Evolutionary conservation across 2,888 invertebrate species (phyloP).

Genomic region (Saturnia japonica): DNA sequence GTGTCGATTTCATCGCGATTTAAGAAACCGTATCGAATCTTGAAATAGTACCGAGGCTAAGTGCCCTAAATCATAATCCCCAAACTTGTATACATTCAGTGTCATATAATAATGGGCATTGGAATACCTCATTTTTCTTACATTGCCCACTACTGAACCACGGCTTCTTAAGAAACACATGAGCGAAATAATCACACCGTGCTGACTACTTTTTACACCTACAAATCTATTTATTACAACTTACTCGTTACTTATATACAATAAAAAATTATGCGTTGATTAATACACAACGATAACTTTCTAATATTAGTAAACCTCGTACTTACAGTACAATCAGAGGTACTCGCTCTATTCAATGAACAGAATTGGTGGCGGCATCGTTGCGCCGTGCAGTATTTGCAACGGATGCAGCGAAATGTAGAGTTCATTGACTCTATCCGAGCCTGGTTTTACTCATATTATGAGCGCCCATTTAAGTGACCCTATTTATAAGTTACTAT

Average conservation of each 20-base stretch:
- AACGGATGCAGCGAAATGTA: slow-evolving; percentile 82
- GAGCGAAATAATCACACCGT: too few species aligned
- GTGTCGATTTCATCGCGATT: not conserved
- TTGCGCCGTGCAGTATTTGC: slow-evolving; percentile 77
- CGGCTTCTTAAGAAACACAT: not conserved
- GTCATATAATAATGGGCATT: not conserved
- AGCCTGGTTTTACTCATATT: slow-evolving; percentile 78
- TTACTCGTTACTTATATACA: not conserved
- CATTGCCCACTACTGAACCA: not conserved
- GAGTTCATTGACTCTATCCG: slow-evolving; percentile 76
- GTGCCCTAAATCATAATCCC: not conserved
- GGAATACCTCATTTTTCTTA: not conserved
- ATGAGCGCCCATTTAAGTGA: slow-evolving; percentile 75
- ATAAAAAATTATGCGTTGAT: not conserved
- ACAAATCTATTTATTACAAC: not conserved
- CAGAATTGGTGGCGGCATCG: slow-evolving; percentile 72
- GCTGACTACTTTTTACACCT: not conserved
- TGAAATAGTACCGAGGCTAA: not conserved
- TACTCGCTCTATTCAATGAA: slow-evolving; percentile 57
- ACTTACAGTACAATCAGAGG: slow-evolving; percentile 63
- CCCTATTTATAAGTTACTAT: slow-evolving; percentile 67
- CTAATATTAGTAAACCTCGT: slow-evolving; percentile 46
- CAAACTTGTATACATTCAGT: not conserved
- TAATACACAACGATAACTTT: slow-evolving; percentile 43
- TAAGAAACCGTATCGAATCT: not conserved